Percentiles rank a stretch among this genome's conserved stretches.
These are phyloP conservation scores for Anoplius nigerrimus DNA, from an alignment of 2,888 invertebrate species.

Conservation along the genomic window DNA sequence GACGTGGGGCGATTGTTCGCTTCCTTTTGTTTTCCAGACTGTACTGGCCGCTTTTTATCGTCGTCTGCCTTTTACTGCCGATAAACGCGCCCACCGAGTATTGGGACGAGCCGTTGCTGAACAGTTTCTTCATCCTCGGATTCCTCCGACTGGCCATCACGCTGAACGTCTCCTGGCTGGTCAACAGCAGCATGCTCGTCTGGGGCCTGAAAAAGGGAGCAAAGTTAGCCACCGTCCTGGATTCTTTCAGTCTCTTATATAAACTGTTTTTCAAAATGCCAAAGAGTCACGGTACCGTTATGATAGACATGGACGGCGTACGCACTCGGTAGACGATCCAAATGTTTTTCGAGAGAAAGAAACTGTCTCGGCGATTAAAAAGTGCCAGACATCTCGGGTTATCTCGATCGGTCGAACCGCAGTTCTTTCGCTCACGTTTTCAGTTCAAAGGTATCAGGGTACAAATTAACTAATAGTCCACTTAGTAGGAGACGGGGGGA, in stretches of 20 bases:
- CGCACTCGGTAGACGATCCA: conserved; percentile 37
- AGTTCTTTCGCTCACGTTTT: no score
- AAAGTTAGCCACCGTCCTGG: conserved; percentile 79
- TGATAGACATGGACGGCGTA: conserved; percentile 62
- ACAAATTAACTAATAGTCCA: no score
- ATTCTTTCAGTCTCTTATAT: conserved; percentile 58
- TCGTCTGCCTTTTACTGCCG: conserved; percentile 78
- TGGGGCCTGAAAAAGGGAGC: conserved; percentile 85
- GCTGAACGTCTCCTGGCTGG: conserved; percentile 82
- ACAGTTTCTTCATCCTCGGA: conserved; percentile 81
- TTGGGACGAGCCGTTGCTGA: conserved; percentile 83
- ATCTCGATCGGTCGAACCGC: no score
- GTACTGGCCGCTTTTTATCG: conserved; percentile 82
- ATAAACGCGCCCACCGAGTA: conserved; percentile 87
- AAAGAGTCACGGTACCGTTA: conserved; percentile 65
- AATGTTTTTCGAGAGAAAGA: not conserved
- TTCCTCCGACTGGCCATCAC: conserved; percentile 82
- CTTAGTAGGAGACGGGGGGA: no score
- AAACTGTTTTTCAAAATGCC: conserved; percentile 66
- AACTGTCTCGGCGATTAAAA: not conserved
- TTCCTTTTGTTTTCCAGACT: conserved; percentile 76
- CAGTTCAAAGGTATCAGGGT: no score
- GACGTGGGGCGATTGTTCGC: no score
- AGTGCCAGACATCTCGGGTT: conserved; percentile 1
- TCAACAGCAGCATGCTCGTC: conserved; percentile 84